Percentiles rank a stretch among this genome's conserved stretches.
These are phyloP conservation scores for Python bivittatus DNA, from an alignment of 2,113 vertebrate species.

Conservation along the genomic window DNA sequence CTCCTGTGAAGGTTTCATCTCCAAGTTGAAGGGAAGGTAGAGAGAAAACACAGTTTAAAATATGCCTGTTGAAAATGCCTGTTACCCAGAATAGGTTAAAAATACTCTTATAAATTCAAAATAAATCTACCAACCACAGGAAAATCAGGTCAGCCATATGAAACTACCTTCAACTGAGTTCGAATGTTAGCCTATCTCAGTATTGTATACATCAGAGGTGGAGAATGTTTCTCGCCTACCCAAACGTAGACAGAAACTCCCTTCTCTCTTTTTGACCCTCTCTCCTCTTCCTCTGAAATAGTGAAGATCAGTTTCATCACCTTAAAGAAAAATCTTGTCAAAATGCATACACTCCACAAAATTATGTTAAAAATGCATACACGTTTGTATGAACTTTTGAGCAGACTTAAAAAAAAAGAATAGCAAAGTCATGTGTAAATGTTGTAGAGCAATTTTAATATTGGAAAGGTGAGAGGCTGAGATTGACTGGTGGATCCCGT, in stretches of 20 bases:
- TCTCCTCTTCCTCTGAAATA: background rate
- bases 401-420: too few species aligned
- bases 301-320: background rate
- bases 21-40: background rate
- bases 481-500: too few species aligned
- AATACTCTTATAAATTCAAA: background rate
- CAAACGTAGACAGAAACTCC: background rate
- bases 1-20: background rate
- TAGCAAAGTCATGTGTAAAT: too few species aligned
- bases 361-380: too few species aligned
- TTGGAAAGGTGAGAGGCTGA: too few species aligned
- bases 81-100: background rate
- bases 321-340: background rate
- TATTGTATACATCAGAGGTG: background rate
- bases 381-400: too few species aligned
- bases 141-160: background rate
- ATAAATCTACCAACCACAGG: too few species aligned
- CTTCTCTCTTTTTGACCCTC: background rate
- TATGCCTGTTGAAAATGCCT: too few species aligned
- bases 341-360: background rate
- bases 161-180: background rate
- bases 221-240: background rate
- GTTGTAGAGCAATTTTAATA: too few species aligned
- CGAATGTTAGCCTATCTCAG: background rate
- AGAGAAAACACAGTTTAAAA: rapidly evolving